Percentiles rank a stretch among this genome's conserved stretches.
Evolutionary conservation across 2,797 vertebrate genomes (phyloP).

Genomic region (Tenualosa ilisha): DNA sequence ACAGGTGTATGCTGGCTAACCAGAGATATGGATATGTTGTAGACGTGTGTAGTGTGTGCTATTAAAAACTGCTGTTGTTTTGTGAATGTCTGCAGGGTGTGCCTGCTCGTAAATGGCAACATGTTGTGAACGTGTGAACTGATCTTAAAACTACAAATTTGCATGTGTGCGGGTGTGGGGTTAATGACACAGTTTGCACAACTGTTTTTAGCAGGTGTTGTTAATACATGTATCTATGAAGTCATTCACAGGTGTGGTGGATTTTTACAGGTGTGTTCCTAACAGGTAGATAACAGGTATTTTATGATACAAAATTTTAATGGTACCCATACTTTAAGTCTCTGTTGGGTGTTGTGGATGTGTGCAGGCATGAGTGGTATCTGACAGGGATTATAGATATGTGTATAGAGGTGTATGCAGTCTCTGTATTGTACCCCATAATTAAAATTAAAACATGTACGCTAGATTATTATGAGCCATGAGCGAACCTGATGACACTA

Average conservation of each 20-base stretch:
- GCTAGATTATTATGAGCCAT: no score
- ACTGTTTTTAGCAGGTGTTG: neutral
- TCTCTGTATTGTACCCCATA: no score
- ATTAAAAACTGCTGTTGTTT: neutral
- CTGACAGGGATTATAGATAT: no score
- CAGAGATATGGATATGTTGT: neutral
- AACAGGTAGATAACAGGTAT: neutral
- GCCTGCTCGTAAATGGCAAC: no score
- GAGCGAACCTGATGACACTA: no score
- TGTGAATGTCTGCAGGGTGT: slow-evolving; percentile 53
- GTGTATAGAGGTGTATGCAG: slow-evolving; percentile 42
- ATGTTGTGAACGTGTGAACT: no score
- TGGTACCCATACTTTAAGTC: no score
- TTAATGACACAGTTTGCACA: neutral
- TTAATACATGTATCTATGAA: neutral
- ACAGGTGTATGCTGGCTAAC: slow-evolving; percentile 35
- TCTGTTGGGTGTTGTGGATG: neutral
- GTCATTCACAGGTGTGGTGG: neutral
- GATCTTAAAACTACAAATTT: no score
- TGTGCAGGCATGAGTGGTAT: neutral
- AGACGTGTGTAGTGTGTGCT: neutral
- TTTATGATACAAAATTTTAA: no score
- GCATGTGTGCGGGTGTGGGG: no score
- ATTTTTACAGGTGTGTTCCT: neutral
- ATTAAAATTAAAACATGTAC: no score